Evolutionary conservation across 2,113 vertebrate genomes (phyloP).

Genomic region (Plotosus lineatus): DNA sequence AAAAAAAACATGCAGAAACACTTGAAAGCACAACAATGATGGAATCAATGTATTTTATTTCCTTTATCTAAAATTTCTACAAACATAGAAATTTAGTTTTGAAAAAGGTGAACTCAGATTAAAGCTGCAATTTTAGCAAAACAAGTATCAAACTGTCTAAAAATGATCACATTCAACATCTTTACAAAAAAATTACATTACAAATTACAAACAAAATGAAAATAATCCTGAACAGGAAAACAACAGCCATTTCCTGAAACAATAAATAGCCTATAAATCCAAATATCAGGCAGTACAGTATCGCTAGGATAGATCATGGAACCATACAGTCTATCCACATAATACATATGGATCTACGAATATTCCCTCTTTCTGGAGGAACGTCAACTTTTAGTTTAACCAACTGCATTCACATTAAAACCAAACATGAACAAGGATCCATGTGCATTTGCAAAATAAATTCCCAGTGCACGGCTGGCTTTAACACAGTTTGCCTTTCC

Average conservation of each 20-base stretch:
- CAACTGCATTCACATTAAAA: not conserved
- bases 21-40: not conserved
- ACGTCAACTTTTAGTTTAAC: not conserved
- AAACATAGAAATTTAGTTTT: constrained; percentile 57
- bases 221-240: constrained; percentile 37
- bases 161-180: constrained; percentile 57
- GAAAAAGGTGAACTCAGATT: constrained; percentile 52
- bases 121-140: constrained; percentile 56
- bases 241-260: constrained; percentile 6
- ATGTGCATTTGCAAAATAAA: constrained; percentile 7
- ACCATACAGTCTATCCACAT: constrained; percentile 5
- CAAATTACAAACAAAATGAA: constrained; percentile 50
- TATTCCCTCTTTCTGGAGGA: not conserved
- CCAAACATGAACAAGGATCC: not conserved
- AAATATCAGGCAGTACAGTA: constrained; percentile 14
- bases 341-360: not conserved
- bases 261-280: not conserved
- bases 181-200: constrained; percentile 52
- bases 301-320: not conserved
- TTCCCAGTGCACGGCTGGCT: not conserved
- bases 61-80: constrained; percentile 53
- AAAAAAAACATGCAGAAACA: not conserved
- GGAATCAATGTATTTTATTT: constrained; percentile 41
- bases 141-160: constrained; percentile 58
- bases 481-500: constrained; percentile 17